A percentile compares a stretch with the other conserved stretches of the same genome.
Conservation (phyloP, 2,113 vertebrate genomes). For the Euleptes europaea region DNA sequence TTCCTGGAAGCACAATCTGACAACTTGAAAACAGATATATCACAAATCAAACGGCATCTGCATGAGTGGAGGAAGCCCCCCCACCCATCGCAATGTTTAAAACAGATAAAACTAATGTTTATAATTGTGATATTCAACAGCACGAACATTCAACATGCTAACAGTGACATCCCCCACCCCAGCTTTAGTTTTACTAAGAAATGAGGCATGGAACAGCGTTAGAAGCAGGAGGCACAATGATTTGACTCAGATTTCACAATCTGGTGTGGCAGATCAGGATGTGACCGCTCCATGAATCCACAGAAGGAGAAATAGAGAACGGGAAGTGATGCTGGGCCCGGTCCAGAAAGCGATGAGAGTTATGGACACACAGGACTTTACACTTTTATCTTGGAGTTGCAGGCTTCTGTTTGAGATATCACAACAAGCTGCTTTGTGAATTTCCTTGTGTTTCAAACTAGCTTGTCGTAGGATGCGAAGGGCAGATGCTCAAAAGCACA, state of each 20-base stretch:
- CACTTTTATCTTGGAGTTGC: not conserved
- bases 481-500: not conserved
- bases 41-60: not conserved
- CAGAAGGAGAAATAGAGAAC: not conserved
- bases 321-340: not conserved
- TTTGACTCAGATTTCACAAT: slow-evolving; percentile 21
- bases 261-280: not conserved
- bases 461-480: not conserved
- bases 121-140: not conserved
- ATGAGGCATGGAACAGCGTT: not conserved
- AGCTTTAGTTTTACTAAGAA: not conserved
- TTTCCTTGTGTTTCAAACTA: not conserved
- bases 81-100: not conserved
- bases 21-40: slow-evolving; percentile 27
- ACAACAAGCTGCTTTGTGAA: not conserved
- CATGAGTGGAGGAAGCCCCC: not conserved
- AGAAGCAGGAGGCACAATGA: not conserved
- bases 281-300: not conserved
- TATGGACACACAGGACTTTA: not conserved
- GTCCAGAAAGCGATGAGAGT: not conserved
- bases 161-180: not conserved
- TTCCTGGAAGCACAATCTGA: slow-evolving; percentile 31
- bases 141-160: not conserved
- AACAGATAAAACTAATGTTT: not conserved
- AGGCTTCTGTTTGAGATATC: not conserved